Percentiles rank a stretch among this genome's conserved stretches.
These are phyloP conservation scores for Heteromyza rotundicornis DNA, from an alignment of 2,888 invertebrate genomes.

Conservation along the genomic window DNA sequence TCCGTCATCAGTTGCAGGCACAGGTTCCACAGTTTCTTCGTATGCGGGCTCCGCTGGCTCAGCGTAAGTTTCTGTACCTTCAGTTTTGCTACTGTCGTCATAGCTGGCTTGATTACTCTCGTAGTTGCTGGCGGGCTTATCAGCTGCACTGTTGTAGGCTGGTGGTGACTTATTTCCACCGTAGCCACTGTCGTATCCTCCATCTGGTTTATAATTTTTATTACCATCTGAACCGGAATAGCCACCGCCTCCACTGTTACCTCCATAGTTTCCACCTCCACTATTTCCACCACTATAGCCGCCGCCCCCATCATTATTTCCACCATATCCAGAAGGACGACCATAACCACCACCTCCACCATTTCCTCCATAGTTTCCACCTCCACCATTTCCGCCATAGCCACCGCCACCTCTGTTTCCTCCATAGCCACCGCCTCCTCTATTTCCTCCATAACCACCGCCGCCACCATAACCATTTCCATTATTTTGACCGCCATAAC, in stretches of 20 bases:
- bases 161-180: neutral
- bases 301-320: neutral
- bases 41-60: neutral
- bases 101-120: too few relatives aligned
- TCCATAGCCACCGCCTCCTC: neutral
- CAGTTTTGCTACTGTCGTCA: neutral
- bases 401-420: neutral
- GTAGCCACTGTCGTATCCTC: neutral
- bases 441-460: neutral
- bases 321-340: neutral
- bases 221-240: neutral
- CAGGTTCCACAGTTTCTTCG: neutral
- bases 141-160: constrained; percentile 17
- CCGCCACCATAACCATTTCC: constrained; percentile 8
- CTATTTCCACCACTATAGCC: neutral
- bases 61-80: neutral
- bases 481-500: neutral
- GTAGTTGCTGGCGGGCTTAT: neutral
- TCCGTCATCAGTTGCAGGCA: neutral
- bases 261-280: neutral
- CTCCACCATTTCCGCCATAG: constrained; percentile 6
- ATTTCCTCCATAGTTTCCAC: constrained; percentile 19
- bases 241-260: constrained; percentile 5
- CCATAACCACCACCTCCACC: constrained; percentile 16
- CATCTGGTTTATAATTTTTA: too few relatives aligned